These are phyloP conservation scores for Apis cerana DNA, from an alignment of 1,140 invertebrate species.

Conservation along the genomic window DNA sequence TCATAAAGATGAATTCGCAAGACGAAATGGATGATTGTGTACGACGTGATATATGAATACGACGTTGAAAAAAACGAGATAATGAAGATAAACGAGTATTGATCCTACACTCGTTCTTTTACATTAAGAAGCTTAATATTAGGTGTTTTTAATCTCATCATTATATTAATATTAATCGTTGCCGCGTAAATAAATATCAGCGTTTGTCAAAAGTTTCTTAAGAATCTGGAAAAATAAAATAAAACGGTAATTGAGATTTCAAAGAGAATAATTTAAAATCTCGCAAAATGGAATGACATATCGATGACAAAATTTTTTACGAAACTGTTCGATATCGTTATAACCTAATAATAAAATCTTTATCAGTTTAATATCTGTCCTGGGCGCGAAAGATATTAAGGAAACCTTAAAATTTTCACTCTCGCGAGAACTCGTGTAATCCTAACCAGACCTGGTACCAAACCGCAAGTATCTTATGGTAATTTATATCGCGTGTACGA, in stretches of 20 bases:
- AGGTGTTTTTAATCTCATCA: not conserved
- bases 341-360: constrained; percentile 6
- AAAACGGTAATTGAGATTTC: not conserved
- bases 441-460: not conserved
- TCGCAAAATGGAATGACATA: not conserved
- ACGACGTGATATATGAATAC: not conserved
- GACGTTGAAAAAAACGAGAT: not conserved
- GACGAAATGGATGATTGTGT: not conserved
- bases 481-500: not conserved
- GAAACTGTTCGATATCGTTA: not conserved
- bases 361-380: constrained; percentile 24
- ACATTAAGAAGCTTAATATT: not conserved
- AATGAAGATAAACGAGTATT: constrained; percentile 1
- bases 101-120: not conserved
- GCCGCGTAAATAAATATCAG: too few species aligned
- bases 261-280: not conserved
- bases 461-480: not conserved
- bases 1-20: not conserved
- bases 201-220: too few species aligned
- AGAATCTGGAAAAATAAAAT: too few species aligned
- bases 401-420: constrained; percentile 12
- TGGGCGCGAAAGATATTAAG: not conserved
- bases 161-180: too few species aligned
- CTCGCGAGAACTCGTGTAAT: not conserved
- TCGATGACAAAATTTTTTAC: not conserved